Evolutionary conservation across 2,113 vertebrate species (phyloP).

Genomic region (Caretta caretta): DNA sequence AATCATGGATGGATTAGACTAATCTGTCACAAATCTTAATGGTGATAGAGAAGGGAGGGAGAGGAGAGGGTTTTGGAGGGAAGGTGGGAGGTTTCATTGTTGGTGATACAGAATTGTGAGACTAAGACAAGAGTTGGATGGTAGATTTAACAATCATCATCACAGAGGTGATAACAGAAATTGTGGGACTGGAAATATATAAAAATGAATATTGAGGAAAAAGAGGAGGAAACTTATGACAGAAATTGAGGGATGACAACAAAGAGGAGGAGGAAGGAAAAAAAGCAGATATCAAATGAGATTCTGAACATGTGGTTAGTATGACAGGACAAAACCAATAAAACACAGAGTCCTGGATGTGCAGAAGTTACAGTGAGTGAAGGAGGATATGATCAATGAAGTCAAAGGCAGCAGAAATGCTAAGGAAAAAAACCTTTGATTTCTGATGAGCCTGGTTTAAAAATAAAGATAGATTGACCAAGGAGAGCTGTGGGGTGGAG

Average conservation of each 20-base stretch:
- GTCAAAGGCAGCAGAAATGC: not conserved
- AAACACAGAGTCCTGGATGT: not conserved
- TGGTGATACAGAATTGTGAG: not conserved
- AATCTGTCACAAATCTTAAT: constrained; percentile 49
- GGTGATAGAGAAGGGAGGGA: constrained; percentile 8
- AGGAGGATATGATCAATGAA: not conserved
- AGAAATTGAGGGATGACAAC: not conserved
- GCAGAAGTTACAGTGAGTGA: not conserved
- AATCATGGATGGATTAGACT: constrained; percentile 56
- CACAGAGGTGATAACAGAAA: not conserved
- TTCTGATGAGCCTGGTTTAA: not conserved
- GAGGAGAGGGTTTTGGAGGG: not conserved
- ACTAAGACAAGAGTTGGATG: not conserved
- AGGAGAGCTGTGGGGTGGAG: not conserved
- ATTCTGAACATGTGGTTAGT: not conserved
- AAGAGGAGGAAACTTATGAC: not conserved
- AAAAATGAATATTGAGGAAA: not conserved
- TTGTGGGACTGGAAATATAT: not conserved
- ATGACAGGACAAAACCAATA: not conserved
- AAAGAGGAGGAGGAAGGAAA: accelerated
- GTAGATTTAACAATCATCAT: not conserved
- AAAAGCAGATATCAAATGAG: accelerated
- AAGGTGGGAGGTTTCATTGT: constrained; percentile 21
- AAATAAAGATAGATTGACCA: not conserved
- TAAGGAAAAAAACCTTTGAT: not conserved